Evolutionary conservation across 2,888 invertebrate species (phyloP), one percentile per base, ranked within the genome.

Genomic region (Apamea monoglypha): DNA sequence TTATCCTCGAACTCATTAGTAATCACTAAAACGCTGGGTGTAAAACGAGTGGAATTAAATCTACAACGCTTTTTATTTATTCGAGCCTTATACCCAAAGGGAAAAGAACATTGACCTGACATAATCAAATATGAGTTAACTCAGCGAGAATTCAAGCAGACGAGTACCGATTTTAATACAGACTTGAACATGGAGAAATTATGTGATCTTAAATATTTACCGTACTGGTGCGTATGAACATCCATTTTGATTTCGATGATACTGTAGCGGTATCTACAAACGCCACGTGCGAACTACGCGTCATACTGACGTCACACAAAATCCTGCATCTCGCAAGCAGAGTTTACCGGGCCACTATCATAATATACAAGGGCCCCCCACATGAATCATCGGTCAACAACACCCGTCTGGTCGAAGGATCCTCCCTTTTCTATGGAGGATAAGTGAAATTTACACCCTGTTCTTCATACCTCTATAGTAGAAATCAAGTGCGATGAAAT

Each of bases 21-120:
- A 32, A 74, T 53, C 7, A 47, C 32, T 66, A 16, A 21, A 80
- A 32, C 21, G 18, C 53, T 32, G 12, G 8, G 21, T 59, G 29
- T 40, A 18, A 70, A 80, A 44, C n/a, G 61, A 80, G 50, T 40
- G 12, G 12, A 66, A 84, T 66, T 50, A 53, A 81, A 67, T 70
- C 6, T 47, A 36, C 25, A 36, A 5, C 56, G 25, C 25, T 50
- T 59, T 25, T 32, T 70, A 56, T 66, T 66, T 67, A 36, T 36
- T 29, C 8, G 10, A 29, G 29, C 7, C 36, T 61, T 70, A 10
- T 2, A 70, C 29, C 53, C 25, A 66, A 50, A 81, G 6, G 6
- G 1, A 36, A 21, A 25, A 64, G 40, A 16, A 50, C 25, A 36
- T 66, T 80, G 66, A 81, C 25, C 53, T 56, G 12, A 29, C 5